phyloP scores from a whole-genome alignment of 2,888 invertebrate species.

The Ctenicera cuprea region DNA sequence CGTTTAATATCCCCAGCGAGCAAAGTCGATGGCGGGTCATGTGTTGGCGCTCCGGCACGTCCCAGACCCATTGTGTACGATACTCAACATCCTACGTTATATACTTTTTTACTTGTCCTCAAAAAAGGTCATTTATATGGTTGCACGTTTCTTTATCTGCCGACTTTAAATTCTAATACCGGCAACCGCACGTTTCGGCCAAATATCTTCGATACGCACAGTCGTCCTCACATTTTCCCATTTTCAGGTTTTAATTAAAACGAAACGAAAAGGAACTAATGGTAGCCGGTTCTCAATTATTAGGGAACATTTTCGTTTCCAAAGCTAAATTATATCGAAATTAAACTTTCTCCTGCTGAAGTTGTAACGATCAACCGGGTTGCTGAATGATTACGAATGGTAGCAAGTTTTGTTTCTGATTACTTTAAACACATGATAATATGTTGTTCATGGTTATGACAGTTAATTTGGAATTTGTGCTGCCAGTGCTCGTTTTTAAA shows the following conservation, averaged over 20 bases:
- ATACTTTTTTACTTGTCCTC: constrained; percentile 45
- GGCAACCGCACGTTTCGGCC: background rate
- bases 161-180: constrained; percentile 20
- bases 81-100: constrained; percentile 37
- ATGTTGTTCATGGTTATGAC: background rate
- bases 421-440: background rate
- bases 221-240: background rate
- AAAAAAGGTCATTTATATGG: constrained; percentile 49
- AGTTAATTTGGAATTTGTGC: too few species aligned
- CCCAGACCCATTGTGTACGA: constrained; percentile 47
- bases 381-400: background rate
- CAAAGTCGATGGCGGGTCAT: constrained; percentile 47
- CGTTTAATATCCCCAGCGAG: constrained; percentile 59
- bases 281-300: background rate
- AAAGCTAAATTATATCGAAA: constrained; percentile 13
- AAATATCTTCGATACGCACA: constrained; percentile 3
- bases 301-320: background rate
- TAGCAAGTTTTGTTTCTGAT: background rate
- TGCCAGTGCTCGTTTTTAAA: too few species aligned
- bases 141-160: constrained; percentile 43
- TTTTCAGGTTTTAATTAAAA: constrained; percentile 16
- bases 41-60: constrained; percentile 42
- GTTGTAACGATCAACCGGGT: background rate
- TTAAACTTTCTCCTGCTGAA: constrained; percentile 9
- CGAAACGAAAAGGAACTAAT: background rate